A percentile compares a stretch with the other conserved stretches of the same genome.
phyloP scores from a whole-genome alignment of 1,140 invertebrate genomes.

The Drosophila repleta region DNA sequence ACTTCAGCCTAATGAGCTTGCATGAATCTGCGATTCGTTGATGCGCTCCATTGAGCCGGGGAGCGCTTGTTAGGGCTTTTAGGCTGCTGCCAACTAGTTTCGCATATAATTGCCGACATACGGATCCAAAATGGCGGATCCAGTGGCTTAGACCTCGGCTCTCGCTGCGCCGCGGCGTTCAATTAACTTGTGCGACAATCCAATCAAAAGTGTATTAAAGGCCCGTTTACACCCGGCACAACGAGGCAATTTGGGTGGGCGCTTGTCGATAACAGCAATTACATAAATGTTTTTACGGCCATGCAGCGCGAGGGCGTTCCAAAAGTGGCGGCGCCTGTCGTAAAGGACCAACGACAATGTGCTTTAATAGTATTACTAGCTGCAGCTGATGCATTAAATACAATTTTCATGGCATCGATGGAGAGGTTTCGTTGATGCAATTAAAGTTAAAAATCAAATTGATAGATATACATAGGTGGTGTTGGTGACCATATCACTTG shows the following conservation, averaged over 20 bases:
- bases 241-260: constrained; percentile 58
- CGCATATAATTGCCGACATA: constrained; percentile 72
- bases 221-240: constrained; percentile 57
- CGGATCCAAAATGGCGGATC: constrained; percentile 16
- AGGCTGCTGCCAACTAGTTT: constrained; percentile 54
- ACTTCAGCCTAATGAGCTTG: constrained; percentile 68
- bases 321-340: constrained; percentile 40
- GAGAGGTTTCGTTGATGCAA: constrained; percentile 55
- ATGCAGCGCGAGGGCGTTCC: constrained; percentile 1
- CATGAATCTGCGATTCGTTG: constrained; percentile 65
- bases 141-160: constrained; percentile 60
- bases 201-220: constrained; percentile 82
- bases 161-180: constrained; percentile 51
- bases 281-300: constrained; percentile 79
- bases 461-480: constrained; percentile 42
- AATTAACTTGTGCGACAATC: constrained; percentile 82
- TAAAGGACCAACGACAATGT: constrained; percentile 50
- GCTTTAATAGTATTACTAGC: constrained; percentile 61
- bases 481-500: constrained; percentile 6
- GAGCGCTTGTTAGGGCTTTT: not conserved
- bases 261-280: constrained; percentile 78
- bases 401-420: constrained; percentile 23
- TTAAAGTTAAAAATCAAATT: constrained; percentile 74
- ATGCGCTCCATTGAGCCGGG: constrained; percentile 23
- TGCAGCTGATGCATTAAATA: constrained; percentile 51